phyloP scores from a whole-genome alignment of 2,888 invertebrate species.

The Catocala fraxini region DNA sequence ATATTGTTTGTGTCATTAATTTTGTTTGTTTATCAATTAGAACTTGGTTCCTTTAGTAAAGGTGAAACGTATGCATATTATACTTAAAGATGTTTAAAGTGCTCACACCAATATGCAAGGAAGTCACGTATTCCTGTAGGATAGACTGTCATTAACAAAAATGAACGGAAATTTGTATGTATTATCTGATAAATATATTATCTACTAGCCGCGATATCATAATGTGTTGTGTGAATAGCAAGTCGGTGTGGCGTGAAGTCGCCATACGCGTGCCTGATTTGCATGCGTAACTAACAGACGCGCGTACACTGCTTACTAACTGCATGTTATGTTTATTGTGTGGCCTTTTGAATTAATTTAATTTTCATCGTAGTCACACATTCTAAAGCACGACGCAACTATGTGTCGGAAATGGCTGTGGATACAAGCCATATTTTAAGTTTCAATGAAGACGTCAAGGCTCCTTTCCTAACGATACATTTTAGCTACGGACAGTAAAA shows the following conservation, averaged over 20 bases:
- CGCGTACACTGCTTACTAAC: slow-evolving; percentile 58
- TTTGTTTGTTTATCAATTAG: slow-evolving; percentile 1
- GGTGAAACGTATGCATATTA: too few relatives aligned
- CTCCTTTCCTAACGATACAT: too few relatives aligned
- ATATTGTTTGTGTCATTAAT: not conserved
- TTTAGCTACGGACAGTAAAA: too few relatives aligned
- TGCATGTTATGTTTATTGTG: slow-evolving; percentile 44
- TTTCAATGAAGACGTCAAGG: too few relatives aligned
- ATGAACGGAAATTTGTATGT: slow-evolving; percentile 11
- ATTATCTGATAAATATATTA: slow-evolving; percentile 20
- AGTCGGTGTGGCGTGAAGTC: slow-evolving; percentile 45
- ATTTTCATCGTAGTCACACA: slow-evolving; percentile 32
- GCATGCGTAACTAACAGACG: slow-evolving; percentile 65
- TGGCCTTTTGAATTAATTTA: slow-evolving; percentile 43
- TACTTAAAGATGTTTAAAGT: not conserved
- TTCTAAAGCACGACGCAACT: slow-evolving; percentile 26
- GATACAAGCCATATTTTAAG: slow-evolving; percentile 10
- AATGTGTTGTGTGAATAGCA: slow-evolving; percentile 55
- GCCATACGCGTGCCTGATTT: slow-evolving; percentile 64
- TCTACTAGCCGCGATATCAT: slow-evolving; percentile 31
- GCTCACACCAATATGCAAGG: not conserved
- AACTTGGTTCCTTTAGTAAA: slow-evolving; percentile 5
- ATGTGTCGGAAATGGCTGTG: slow-evolving; percentile 22
- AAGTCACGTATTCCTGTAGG: slow-evolving; percentile 14
- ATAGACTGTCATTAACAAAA: slow-evolving; percentile 5